Evolutionary conservation across 2,888 invertebrate species (phyloP).

Genomic region (Drosophila colorata): DNA sequence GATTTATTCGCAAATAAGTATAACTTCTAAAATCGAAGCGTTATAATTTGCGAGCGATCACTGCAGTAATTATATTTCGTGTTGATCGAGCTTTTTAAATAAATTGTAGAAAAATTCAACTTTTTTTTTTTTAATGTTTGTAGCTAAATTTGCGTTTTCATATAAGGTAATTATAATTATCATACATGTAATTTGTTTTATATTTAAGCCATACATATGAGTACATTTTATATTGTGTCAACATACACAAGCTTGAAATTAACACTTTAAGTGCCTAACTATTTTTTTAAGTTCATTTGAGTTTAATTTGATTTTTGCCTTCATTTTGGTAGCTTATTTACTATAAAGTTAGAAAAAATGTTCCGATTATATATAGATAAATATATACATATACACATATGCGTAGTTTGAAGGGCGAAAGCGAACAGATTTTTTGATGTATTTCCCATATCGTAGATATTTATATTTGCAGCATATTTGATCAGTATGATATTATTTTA

Average conservation of each 20-base stretch:
- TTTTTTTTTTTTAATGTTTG: constrained; percentile 57
- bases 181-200: constrained; percentile 39
- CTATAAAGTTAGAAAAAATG: constrained; percentile 48
- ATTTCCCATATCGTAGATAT: constrained; percentile 9
- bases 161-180: constrained; percentile 23
- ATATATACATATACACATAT: constrained; percentile 33
- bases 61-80: constrained; percentile 41
- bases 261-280: constrained; percentile 74
- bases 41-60: constrained; percentile 11
- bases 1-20: not conserved
- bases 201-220: constrained; percentile 20
- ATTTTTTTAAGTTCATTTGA: constrained; percentile 68
- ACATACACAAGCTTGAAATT: constrained; percentile 49
- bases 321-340: constrained; percentile 43
- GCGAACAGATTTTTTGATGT: constrained; percentile 22
- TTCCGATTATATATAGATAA: constrained; percentile 26
- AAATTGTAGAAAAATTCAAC: constrained; percentile 71
- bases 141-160: constrained; percentile 62
- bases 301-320: constrained; percentile 60
- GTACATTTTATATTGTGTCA: constrained; percentile 26
- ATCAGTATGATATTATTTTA: constrained; percentile 24
- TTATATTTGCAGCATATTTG: constrained; percentile 29
- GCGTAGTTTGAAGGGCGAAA: constrained; percentile 32
- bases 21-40: not conserved
- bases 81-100: constrained; percentile 61